Conservation (phyloP, 2,113 vertebrate species). For the Trematocara stigmaticum region DNA sequence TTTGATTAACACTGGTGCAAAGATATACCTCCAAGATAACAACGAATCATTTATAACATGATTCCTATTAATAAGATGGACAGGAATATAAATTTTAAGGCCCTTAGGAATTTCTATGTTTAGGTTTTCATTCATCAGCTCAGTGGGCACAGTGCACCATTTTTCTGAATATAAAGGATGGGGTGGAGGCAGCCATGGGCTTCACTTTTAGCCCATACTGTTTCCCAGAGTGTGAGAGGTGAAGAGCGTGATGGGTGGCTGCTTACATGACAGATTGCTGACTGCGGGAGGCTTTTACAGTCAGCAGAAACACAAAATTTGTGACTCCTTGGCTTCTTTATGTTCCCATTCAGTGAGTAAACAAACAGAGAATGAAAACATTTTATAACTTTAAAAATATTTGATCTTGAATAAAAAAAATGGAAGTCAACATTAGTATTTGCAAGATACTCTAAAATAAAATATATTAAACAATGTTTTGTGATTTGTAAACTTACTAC, state of each 20-base stretch:
- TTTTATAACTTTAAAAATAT: not conserved
- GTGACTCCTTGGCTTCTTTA: conserved; percentile 22
- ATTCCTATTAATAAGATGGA: not conserved
- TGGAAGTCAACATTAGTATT: not conserved
- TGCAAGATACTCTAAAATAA: not conserved
- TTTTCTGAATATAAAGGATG: not conserved
- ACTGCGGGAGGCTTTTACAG: conserved; percentile 51
- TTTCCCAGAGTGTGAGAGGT: conserved; percentile 9
- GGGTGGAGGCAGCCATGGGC: not conserved
- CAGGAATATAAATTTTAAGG: not conserved
- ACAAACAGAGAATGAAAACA: not conserved
- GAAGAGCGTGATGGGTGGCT: conserved; percentile 34
- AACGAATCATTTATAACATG: not conserved
- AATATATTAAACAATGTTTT: not conserved
- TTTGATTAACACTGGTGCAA: not conserved
- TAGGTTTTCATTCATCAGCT: not conserved
- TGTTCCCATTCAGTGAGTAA: conserved; percentile 7
- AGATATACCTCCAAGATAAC: not conserved
- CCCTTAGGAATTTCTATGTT: not conserved
- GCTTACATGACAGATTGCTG: conserved; percentile 60
- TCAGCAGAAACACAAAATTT: conserved; percentile 54
- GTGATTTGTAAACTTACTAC: not conserved
- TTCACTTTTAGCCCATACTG: not conserved
- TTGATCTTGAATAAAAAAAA: not conserved
- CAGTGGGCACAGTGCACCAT: not conserved